Base-by-base conservation (phyloP, 2,113 vertebrate species). In the Pitta sordida region DNA sequence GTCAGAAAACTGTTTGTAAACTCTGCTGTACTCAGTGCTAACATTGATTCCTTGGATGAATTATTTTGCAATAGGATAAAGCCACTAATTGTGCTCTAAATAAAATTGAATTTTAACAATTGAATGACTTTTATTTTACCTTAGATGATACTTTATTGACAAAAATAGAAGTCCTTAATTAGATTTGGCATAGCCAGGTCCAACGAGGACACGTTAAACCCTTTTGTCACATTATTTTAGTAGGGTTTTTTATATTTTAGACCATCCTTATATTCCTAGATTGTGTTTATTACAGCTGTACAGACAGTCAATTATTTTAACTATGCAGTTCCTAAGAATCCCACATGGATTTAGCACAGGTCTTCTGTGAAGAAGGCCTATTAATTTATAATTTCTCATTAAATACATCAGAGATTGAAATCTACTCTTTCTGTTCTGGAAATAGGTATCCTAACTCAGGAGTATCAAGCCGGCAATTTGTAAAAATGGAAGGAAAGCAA, bases 41-140 rank as follows among this genome's bases (percentile, higher is more conserved):
- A 88, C 94, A 97, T 90, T 86, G 96, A 97, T 96, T 97, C 96
- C 94, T 88, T 93, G 91, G 86, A 73, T 95, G 97, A 97, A 95
- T 95, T 97, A 95, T 97, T 98, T 96, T 96, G 93, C 87, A 95
- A 65, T 64, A 88, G 76, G 81, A 89, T 94, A 96, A 97, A 85
- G 90, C 46, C 82, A 86, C 94, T 97, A 96, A 97, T 97, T 97
- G 94, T 94, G 87, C 80, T 68, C 95, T 95, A 96, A 96, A 97
- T 70, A 94, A 96, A 97, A 97, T 79, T 69, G 88, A 94, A 90
- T 95, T 96, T 95, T 95, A 95, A 96, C 81, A 95, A 97, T 88
- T 68, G 60, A 96, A 95, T 94, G 63, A 95, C 93, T 97, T 98
- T 98, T 97, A 97, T 97, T 98, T 97, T 97, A 96, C 96, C 94